Conservation (phyloP, 2,888 invertebrate species). For the Orchestes rusci region DNA sequence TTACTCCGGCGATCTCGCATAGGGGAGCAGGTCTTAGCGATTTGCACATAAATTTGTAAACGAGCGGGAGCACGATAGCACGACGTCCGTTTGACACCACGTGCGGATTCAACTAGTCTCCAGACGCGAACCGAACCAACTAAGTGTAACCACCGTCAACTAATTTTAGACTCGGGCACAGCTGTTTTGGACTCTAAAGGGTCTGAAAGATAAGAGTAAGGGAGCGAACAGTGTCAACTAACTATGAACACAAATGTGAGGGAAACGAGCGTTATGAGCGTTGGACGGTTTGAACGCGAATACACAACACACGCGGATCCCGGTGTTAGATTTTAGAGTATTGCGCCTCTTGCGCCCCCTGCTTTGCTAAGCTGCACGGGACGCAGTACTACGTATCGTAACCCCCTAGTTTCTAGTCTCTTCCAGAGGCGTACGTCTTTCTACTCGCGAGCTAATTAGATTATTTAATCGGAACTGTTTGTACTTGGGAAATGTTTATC, state of each 20-base stretch:
- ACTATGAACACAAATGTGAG: too few species aligned
- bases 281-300: slow-evolving; percentile 32
- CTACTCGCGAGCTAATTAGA: too few species aligned
- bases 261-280: too few species aligned
- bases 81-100: slow-evolving; percentile 26
- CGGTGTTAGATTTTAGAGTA: slow-evolving; percentile 29
- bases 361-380: slow-evolving; percentile 32
- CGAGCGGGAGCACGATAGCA: slow-evolving; percentile 21
- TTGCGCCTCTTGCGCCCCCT: slow-evolving; percentile 40
- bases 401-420: slow-evolving; percentile 24
- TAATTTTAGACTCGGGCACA: slow-evolving; percentile 37
- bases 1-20: slow-evolving; percentile 45
- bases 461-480: too few species aligned
- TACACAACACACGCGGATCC: slow-evolving; percentile 29
- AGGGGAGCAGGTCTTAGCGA: slow-evolving; percentile 39
- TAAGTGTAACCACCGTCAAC: slow-evolving; percentile 30
- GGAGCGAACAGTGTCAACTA: slow-evolving; percentile 29
- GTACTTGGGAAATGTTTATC: too few species aligned
- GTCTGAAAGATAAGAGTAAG: slow-evolving; percentile 23
- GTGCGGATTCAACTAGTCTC: slow-evolving; percentile 29
- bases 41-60: slow-evolving; percentile 35
- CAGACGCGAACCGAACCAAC: slow-evolving; percentile 25
- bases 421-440: slow-evolving; percentile 16
- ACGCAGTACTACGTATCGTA: slow-evolving; percentile 21
- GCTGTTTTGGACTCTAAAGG: slow-evolving; percentile 29